phyloP scores from a whole-genome alignment of 2,797 vertebrate genomes.

The Diplodus puntazzo region DNA sequence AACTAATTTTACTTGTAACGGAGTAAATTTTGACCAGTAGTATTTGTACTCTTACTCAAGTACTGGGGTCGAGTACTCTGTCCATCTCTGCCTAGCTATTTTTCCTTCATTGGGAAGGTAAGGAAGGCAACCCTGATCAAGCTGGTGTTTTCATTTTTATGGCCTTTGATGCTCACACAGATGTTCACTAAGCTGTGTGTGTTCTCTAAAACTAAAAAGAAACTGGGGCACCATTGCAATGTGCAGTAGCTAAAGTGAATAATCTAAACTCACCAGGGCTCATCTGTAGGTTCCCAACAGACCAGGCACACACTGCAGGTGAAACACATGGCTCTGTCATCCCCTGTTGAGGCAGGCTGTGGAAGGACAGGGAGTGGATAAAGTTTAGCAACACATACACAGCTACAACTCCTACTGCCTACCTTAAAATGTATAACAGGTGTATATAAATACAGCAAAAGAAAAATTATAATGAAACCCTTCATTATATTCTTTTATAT shows the following conservation, averaged over 20 bases:
- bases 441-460: not conserved
- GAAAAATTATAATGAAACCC: too few relatives aligned
- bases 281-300: slow-evolving; percentile 99
- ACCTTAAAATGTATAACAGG: not conserved
- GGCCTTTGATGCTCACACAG: not conserved
- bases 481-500: not conserved
- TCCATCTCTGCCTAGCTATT: too few relatives aligned
- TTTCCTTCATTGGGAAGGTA: not conserved
- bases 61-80: too few relatives aligned
- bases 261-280: slow-evolving; percentile 90
- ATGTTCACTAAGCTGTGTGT: not conserved
- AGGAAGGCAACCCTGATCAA: not conserved
- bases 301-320: slow-evolving; percentile 99
- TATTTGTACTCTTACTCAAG: too few relatives aligned
- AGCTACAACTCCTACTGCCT: not conserved
- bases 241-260: not conserved
- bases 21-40: too few relatives aligned
- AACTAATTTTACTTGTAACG: too few relatives aligned
- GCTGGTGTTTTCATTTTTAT: not conserved
- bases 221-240: not conserved
- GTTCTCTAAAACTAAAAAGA: not conserved
- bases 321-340: slow-evolving; percentile 99
- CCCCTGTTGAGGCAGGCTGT: slow-evolving; percentile 97
- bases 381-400: not conserved
- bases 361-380: slow-evolving; percentile 10